Evolutionary conservation across 2,113 vertebrate genomes (phyloP).

Genomic region (Probosciger aterrimus): DNA sequence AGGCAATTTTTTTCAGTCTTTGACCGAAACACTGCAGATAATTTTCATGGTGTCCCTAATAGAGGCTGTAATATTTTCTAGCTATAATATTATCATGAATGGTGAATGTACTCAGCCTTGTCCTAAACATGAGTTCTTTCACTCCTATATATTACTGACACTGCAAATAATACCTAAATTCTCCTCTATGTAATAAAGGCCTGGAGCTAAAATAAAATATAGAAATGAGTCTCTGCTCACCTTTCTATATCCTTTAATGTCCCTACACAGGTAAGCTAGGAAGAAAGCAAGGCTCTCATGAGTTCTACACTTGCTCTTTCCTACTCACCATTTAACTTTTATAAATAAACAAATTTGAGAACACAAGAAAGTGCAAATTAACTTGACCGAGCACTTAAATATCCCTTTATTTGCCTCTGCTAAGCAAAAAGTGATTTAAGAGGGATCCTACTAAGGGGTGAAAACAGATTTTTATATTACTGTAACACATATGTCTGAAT

Average conservation of each 20-base stretch:
- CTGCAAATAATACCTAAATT: background rate
- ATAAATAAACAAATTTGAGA: background rate
- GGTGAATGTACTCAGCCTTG: background rate
- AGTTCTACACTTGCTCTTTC: background rate
- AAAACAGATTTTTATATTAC: background rate
- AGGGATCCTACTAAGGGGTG: background rate
- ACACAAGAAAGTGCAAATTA: background rate
- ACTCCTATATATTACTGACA: background rate
- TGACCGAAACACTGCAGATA: background rate
- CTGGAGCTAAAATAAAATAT: background rate
- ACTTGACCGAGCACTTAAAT: background rate
- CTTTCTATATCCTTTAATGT: background rate
- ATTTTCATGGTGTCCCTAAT: background rate
- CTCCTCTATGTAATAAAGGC: background rate
- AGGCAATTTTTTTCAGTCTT: background rate
- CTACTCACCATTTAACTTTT: background rate
- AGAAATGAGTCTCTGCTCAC: background rate
- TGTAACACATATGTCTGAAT: background rate
- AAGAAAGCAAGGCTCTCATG: background rate
- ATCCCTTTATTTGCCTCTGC: background rate
- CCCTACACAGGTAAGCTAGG: background rate
- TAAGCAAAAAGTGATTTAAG: background rate
- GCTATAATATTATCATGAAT: background rate
- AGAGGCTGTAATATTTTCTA: background rate
- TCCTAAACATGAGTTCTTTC: background rate